phyloP scores from a whole-genome alignment of 1,140 invertebrate genomes.

The Sycobia sp. region DNA sequence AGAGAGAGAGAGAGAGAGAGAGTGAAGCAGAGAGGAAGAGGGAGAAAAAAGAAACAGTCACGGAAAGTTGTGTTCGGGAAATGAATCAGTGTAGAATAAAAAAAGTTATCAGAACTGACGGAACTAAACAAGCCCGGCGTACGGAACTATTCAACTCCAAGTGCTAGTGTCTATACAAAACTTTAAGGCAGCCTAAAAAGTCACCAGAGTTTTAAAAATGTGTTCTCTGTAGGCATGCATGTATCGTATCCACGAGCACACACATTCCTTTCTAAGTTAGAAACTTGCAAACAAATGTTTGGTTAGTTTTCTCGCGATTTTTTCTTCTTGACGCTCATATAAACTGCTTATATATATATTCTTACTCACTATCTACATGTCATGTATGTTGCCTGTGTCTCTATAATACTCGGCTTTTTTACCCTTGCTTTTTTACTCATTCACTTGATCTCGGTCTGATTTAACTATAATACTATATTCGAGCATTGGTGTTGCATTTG shows the following conservation, averaged over 20 bases:
- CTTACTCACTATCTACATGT: not conserved
- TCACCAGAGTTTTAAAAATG: not conserved
- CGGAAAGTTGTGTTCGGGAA: not conserved
- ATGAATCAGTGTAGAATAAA: not conserved
- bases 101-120: not conserved
- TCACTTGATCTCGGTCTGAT: not conserved
- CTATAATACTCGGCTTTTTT: not conserved
- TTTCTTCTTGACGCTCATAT: not conserved
- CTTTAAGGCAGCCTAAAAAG: not conserved
- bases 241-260: not conserved
- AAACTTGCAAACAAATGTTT: not conserved
- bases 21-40: too few species aligned
- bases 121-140: too few species aligned
- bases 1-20: too few species aligned
- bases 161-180: not conserved
- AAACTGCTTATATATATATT: not conserved
- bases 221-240: not conserved
- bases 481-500: too few species aligned
- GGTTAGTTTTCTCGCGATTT: slow-evolving; percentile 8
- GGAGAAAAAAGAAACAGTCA: not conserved
- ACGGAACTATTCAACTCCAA: not conserved
- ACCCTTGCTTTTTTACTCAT: not conserved
- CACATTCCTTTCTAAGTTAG: not conserved
- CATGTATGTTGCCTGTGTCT: not conserved
- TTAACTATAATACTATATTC: too few species aligned